These are phyloP conservation scores for Pollachius pollachius DNA, from an alignment of 2,113 vertebrate species.

Conservation along the genomic window DNA sequence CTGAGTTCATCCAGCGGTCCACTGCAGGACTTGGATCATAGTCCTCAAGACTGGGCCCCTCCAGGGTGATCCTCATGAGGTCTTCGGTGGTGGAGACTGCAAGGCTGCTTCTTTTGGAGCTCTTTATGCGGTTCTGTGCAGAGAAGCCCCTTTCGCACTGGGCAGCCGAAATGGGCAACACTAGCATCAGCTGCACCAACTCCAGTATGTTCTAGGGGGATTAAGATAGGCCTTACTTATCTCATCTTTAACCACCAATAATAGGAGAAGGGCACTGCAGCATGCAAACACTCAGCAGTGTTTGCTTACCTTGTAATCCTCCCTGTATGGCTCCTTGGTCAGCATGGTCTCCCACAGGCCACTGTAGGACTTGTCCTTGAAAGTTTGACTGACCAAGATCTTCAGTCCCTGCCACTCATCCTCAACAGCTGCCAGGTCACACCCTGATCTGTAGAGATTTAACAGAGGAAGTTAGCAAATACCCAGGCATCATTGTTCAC, in stretches of 20 bases:
- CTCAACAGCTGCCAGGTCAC: slow-evolving; percentile 5
- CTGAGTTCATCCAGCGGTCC: slow-evolving; percentile 12
- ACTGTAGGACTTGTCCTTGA: slow-evolving; percentile 19
- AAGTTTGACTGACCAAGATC: slow-evolving; percentile 12
- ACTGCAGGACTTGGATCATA: slow-evolving; percentile 12
- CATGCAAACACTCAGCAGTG: slow-evolving; percentile 3
- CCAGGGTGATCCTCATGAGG: slow-evolving; percentile 18
- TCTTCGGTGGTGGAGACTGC: slow-evolving; percentile 14
- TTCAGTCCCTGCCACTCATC: slow-evolving; percentile 22
- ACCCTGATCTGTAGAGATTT: slow-evolving; percentile 16
- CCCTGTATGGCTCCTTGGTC: slow-evolving; percentile 16
- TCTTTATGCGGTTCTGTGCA: slow-evolving; percentile 8
- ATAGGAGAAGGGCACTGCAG: not conserved
- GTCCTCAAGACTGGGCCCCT: slow-evolving; percentile 8
- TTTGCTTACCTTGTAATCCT: slow-evolving; percentile 12
- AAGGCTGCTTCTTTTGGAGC: slow-evolving; percentile 12
- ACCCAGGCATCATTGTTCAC: slow-evolving; percentile 18
- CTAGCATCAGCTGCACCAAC: slow-evolving; percentile 14
- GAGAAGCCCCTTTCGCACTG: slow-evolving; percentile 12
- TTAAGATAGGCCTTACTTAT: not conserved
- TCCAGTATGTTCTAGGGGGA: slow-evolving; percentile 18
- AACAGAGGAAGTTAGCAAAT: slow-evolving; percentile 18
- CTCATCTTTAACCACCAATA: not conserved
- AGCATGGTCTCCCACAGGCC: slow-evolving; percentile 21
- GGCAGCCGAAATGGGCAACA: slow-evolving; percentile 16